Base-by-base conservation (phyloP, 2,113 vertebrate genomes). In the Engraulis encrasicolus region DNA sequence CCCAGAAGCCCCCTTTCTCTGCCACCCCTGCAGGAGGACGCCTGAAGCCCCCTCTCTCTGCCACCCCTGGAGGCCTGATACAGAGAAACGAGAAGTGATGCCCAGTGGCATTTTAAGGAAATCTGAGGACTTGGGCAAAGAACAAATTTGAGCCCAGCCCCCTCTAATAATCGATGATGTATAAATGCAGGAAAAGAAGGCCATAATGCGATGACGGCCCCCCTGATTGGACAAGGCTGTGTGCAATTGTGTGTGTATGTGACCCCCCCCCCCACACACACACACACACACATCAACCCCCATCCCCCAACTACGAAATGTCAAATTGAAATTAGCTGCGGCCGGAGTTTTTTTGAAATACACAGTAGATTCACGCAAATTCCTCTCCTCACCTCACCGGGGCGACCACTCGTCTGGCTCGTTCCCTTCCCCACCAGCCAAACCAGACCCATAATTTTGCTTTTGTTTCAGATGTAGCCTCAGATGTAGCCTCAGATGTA, bases 401-500 rank as follows among this genome's bases (percentile, higher is more conserved):
- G 87, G 87, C 91, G 94, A 94, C 93, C 93, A 85, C 94, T 95
- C 83, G 89, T 92, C 92, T 92, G 94, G 94, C 94, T 95, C 94
- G 95, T 86, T 92, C 90, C 45, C 90, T 91, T 91, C 86, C 91
- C 87, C 87, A 83, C 88, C 87, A 86, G 93, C 92, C 93, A 94
- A 95, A 94, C 94, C 95, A 95, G 94, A 95, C 92, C 93, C 93
- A 94, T 95, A 94, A 95, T 95, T 95, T 93, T 93, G 93, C 94
- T 95, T 96, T 96, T 95, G 94, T 95, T 95, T 95, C 91, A 94
- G 91, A 91, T 91, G 90, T 92, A 91, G 92, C 93, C 93, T 93
- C 92, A 94, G n/a, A n/a, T n/a, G n/a, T n/a, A n/a, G n/a, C n/a
- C n/a, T 95, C 91, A 94, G 91, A 91, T 91, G 90, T 92, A 91